Base-by-base conservation (phyloP, 2,113 vertebrate species). In the Albula glossodonta region DNA sequence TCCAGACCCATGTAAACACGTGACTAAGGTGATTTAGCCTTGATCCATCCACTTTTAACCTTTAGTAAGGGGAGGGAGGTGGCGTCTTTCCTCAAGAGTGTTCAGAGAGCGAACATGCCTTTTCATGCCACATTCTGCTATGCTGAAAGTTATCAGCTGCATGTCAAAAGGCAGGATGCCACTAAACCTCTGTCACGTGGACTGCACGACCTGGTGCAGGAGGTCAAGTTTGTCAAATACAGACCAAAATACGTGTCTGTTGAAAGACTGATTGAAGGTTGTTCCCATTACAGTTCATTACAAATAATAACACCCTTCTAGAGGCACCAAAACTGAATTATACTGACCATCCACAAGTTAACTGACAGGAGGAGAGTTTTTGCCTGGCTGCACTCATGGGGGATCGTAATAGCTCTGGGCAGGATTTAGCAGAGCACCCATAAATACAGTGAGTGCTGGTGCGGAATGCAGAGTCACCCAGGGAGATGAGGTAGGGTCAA, bases 51-150 rank as follows among this genome's bases (percentile, higher is more conserved):
- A 51, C 74, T 56, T 11, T 31, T 3, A 25, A 19, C 12, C 10
- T 17, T 84, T 78, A 50, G 22, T 57, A 78, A 11, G n/a, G 51
- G n/a, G 41, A 10, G 50, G 51, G 5, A 1, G 49, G 50, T 13
- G 83, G 31, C 17, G n/a, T 51, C 63, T 77, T 77, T 77, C 66
- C 83, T 25, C 8, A 5, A n/a, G 22, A 4, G 10, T 2, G n/a
- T 31, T 31, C 8, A 25, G 25, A 15, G 74, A 63, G 50, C 8
- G 50, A 70, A 84, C 83, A 41, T 84, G 83, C 74, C 70, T 77
- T 74, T 84, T 77, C 83, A 84, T 15, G 83, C 66, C 70, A 52
- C 50, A 52, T 77, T 84, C 50, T 77, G 50, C 22, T 50, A 60
- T 12, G 66, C 11, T 74, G 66, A 50, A 77, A 84, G 25, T 77